Evolutionary conservation across 2,113 vertebrate species (phyloP).

Genomic region (Forbesichthys papilliferus): DNA sequence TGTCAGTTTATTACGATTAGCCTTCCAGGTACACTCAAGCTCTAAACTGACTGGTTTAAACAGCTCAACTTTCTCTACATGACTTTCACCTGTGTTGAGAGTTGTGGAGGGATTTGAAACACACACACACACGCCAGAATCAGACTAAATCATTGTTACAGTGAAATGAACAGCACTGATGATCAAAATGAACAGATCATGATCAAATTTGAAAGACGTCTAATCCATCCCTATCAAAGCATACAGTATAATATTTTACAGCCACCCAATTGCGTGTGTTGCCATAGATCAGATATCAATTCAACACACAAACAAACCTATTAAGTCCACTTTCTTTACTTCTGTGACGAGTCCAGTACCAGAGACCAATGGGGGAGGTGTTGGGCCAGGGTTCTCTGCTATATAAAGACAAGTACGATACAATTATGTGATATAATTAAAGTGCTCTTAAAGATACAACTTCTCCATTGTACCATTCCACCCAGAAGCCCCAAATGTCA

Average conservation of each 20-base stretch:
- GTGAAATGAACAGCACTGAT: no score
- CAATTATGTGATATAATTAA: background rate
- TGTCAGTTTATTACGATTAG: conserved; percentile 20
- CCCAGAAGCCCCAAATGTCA: no score
- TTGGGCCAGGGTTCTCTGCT: conserved; percentile 39
- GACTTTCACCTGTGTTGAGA: conserved; percentile 54
- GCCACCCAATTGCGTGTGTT: background rate
- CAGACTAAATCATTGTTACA: background rate
- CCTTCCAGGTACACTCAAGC: conserved; percentile 64
- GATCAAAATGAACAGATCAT: background rate
- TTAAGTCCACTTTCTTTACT: conserved; percentile 25
- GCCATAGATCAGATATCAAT: background rate
- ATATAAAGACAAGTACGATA: background rate
- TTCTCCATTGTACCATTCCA: no score
- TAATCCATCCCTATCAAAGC: background rate
- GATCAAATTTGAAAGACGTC: background rate
- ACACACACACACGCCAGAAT: background rate
- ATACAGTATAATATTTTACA: background rate
- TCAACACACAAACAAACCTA: conserved; percentile 40
- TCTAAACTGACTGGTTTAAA: conserved; percentile 32
- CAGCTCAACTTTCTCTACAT: conserved; percentile 53
- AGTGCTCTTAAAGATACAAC: no score
- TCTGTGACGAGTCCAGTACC: background rate
- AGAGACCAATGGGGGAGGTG: background rate
- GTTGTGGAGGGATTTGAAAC: background rate